These are phyloP conservation scores for Formica aserva DNA, from an alignment of 2,888 invertebrate genomes.

Conservation along the genomic window DNA sequence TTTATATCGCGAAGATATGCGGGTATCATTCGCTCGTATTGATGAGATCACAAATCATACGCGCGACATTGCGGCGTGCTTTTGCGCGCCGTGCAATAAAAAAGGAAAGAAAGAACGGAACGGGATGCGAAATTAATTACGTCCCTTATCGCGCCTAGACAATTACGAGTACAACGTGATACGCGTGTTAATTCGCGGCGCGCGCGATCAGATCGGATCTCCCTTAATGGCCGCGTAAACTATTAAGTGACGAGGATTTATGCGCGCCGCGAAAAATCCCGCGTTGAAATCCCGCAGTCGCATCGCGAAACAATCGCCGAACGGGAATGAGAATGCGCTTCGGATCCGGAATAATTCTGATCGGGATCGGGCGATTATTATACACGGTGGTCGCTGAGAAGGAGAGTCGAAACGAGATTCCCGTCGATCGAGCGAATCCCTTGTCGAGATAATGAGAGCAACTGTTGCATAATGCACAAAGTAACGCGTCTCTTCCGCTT, in stretches of 20 bases:
- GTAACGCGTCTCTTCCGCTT: background rate
- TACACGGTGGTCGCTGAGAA: constrained; percentile 19
- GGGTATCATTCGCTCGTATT: constrained; percentile 43
- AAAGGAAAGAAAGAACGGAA: background rate
- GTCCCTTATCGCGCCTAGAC: constrained; percentile 46
- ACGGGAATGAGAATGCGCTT: constrained; percentile 15
- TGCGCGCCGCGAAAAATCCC: constrained; percentile 42
- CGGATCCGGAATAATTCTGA: constrained; percentile 36
- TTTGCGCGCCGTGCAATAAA: constrained; percentile 11
- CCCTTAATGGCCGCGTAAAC: constrained; percentile 43
- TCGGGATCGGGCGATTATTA: constrained; percentile 29
- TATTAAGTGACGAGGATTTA: constrained; percentile 43
- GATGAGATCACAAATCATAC: constrained; percentile 38
- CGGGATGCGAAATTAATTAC: constrained; percentile 50
- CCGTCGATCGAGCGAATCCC: constrained; percentile 28
- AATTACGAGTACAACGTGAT: constrained; percentile 43
- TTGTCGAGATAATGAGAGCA: background rate
- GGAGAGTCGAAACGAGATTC: constrained; percentile 37
- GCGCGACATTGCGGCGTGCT: constrained; percentile 15
- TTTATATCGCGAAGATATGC: constrained; percentile 38
- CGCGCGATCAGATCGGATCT: constrained; percentile 48
- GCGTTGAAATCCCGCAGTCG: constrained; percentile 36
- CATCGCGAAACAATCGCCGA: constrained; percentile 36
- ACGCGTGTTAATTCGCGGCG: constrained; percentile 50
- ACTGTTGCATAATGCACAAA: constrained; percentile 5